Evolutionary conservation across 1,140 invertebrate species (phyloP).

Genomic region (Bombus superbus): DNA sequence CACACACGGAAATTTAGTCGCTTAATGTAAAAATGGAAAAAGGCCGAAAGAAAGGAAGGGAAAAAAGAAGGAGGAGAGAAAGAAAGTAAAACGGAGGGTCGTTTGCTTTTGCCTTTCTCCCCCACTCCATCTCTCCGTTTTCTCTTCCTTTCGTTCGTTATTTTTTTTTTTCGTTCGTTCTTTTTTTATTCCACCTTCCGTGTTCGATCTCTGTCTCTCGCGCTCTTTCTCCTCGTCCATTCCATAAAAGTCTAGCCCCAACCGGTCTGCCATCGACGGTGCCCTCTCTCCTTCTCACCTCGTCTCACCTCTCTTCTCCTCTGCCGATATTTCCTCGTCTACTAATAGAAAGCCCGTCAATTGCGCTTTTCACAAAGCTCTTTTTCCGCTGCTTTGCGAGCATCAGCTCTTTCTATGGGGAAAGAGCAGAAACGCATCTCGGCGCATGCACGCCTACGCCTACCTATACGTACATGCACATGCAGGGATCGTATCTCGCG

Average conservation of each 20-base stretch:
- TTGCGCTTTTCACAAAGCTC: conserved; percentile 69
- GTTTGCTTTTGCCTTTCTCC: conserved; percentile 45
- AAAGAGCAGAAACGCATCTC: conserved; percentile 40
- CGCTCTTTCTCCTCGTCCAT: not conserved
- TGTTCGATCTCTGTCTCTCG: not conserved
- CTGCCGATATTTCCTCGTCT: conserved; percentile 62
- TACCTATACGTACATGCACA: not conserved
- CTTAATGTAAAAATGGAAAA: conserved; percentile 56
- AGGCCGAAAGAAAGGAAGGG: not conserved
- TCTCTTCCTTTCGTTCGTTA: not conserved
- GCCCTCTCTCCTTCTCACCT: not conserved
- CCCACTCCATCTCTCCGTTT: conserved; percentile 20
- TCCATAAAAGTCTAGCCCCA: not conserved
- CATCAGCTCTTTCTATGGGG: conserved; percentile 45
- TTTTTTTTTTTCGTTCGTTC: not conserved
- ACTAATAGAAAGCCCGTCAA: conserved; percentile 70
- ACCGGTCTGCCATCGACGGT: not conserved
- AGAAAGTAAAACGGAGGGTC: not conserved
- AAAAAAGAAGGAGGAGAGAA: not conserved
- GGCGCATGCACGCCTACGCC: conserved; percentile 23
- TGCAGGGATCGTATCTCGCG: not conserved
- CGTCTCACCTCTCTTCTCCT: not conserved
- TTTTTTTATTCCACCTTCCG: not conserved
- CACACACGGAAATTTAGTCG: conserved; percentile 58
- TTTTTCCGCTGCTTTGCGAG: conserved; percentile 56